A percentile compares a stretch with the other conserved stretches of the same genome.
Conservation (phyloP, 2,888 invertebrate species). For the Lomographa bimaculata region DNA sequence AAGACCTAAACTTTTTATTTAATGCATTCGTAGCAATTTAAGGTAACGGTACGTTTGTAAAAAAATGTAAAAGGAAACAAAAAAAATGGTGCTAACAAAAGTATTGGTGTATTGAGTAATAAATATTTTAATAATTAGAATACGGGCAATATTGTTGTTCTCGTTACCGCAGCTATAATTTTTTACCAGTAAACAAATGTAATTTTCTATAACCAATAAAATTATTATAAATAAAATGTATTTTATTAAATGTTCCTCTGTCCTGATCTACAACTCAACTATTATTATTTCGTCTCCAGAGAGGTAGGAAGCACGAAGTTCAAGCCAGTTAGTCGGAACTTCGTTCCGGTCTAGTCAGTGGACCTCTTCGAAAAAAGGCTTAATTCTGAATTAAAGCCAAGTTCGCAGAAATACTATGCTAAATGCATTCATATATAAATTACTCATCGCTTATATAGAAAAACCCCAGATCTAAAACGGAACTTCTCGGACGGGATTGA, state of each 20-base stretch:
- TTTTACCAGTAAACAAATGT: conserved; percentile 66
- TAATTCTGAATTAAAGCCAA: too few species aligned
- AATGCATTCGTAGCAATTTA: conserved; percentile 71
- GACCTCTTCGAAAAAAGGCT: too few species aligned
- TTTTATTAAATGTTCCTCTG: conserved; percentile 37
- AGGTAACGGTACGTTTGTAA: conserved; percentile 75
- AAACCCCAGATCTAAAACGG: too few species aligned
- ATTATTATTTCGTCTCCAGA: too few species aligned
- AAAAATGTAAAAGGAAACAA: conserved; percentile 54
- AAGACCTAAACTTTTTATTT: conserved; percentile 64
- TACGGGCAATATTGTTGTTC: conserved; percentile 67
- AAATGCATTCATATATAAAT: too few species aligned
- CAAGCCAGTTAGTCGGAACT: too few species aligned
- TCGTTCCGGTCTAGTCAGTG: too few species aligned
- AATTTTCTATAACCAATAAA: conserved; percentile 70
- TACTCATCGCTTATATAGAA: too few species aligned
- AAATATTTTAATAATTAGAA: conserved; percentile 53
- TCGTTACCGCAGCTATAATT: conserved; percentile 69
- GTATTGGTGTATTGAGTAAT: conserved; percentile 67
- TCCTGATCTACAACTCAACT: background rate
- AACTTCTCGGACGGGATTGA: too few species aligned
- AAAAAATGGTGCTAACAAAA: conserved; percentile 81
- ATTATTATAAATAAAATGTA: conserved; percentile 45
- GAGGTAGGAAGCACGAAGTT: too few species aligned
- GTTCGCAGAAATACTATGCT: too few species aligned